Base-by-base conservation (phyloP, 2,797 vertebrate species). In the Liparis tanakae region DNA sequence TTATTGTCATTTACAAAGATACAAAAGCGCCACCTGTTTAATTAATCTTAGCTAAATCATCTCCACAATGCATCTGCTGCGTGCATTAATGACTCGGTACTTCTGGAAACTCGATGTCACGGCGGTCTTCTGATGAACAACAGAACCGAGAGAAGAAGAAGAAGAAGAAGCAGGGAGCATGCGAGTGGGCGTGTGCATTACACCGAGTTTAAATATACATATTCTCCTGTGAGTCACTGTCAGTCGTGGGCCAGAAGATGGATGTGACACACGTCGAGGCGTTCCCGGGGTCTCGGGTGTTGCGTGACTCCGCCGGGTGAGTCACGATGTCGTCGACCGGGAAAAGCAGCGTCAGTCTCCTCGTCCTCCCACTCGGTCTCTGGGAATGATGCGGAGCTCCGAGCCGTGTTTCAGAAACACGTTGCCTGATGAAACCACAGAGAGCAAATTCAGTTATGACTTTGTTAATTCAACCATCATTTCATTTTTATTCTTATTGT, bases 331-430 rank as follows among this genome's bases (percentile, higher is more conserved):
- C 53, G 70, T 85, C 67, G 22, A 67, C 22, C 15, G 46, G 75
- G 77, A 82, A 77, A 76, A 44, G 82, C 75, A 61, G 76, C 81
- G 76, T 85, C 89, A 76, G 77, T 89, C 88, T 83, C 78, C 81
- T 76, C 65, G 80, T 87, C 74, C 91, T 86, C 98, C 98, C 85
- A 99, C 97, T 88, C 97, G 88, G 90, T 99, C 98, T 94, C 98
- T 95, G 85, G 98, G 98, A 95, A 99, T 99, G 93, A 99, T 94
- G 78, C 97, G 94, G 51, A 99, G 95, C 90, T 99, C 97, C 33
- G 98, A 99, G 64, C 97, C 98, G 17, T 99, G 96, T 84, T 99
- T 99, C 63, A 99, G 92, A 90, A 99, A 99, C 85, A 99, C 97
- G 44, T 98, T 99, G 87, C 30, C 44, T 67, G 54, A 59, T 15